Percentiles rank a stretch among this genome's conserved stretches.
These are phyloP conservation scores for Gymnoscelis rufifasciata DNA, from an alignment of 2,888 invertebrate species.

Conservation along the genomic window DNA sequence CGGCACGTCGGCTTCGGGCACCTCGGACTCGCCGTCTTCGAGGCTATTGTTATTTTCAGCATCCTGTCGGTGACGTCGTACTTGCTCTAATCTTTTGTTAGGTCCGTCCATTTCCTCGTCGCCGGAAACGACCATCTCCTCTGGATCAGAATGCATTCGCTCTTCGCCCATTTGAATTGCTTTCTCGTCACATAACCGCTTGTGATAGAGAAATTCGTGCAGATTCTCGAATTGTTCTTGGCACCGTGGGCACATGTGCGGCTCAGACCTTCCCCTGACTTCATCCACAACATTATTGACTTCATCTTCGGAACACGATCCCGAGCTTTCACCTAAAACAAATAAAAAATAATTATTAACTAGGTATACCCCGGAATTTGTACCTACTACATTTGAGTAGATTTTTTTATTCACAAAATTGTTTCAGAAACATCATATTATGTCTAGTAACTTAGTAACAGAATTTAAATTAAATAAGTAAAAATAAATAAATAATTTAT, in stretches of 20 bases:
- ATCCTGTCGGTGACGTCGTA: conserved; percentile 85
- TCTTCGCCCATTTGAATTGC: conserved; percentile 82
- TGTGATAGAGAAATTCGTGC: conserved; percentile 81
- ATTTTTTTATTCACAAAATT: too few species aligned
- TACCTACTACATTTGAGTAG: too few species aligned
- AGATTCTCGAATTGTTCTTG: conserved; percentile 82
- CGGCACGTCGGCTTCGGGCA: conserved; percentile 75
- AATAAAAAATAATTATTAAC: conserved; percentile 32
- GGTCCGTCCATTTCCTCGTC: conserved; percentile 83
- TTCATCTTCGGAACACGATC: conserved; percentile 83
- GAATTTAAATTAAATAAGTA: too few species aligned
- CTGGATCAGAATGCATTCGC: conserved; percentile 84
- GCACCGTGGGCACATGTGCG: conserved; percentile 82
- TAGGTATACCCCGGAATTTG: neutral
- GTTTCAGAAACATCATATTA: too few species aligned
- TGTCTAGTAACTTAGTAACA: too few species aligned
- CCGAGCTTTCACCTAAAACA: conserved; percentile 84
- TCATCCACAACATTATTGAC: conserved; percentile 69
- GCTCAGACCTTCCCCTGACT: conserved; percentile 66
- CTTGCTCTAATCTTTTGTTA: conserved; percentile 83
- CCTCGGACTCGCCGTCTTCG: conserved; percentile 81
- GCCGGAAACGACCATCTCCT: conserved; percentile 85
- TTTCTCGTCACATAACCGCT: conserved; percentile 80
- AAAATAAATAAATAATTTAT: too few species aligned
- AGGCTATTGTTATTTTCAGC: conserved; percentile 86